A percentile compares a stretch with the other conserved stretches of the same genome.
Conservation (phyloP, 2,797 vertebrate genomes). For the Myiothlypis chrysogaster region DNA sequence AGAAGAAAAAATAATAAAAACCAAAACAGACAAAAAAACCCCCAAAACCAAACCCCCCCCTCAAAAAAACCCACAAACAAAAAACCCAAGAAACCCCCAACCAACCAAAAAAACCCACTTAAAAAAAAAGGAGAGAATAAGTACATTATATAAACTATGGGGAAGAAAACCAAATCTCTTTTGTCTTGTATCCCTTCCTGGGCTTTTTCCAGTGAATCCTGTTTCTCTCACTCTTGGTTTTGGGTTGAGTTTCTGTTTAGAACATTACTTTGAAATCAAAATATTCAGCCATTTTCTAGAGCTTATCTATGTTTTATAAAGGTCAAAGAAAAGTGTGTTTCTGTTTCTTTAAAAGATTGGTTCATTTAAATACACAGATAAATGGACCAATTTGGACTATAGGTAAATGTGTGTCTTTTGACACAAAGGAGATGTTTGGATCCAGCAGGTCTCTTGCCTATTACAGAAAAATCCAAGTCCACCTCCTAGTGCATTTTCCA, state of each 20-base stretch:
- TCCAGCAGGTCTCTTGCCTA: background rate
- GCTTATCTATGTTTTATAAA: background rate
- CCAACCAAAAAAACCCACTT: background rate
- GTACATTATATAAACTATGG: background rate
- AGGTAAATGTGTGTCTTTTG: background rate
- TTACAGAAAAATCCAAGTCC: background rate
- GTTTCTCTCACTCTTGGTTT: background rate
- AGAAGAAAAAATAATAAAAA: background rate
- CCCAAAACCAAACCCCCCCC: too few relatives aligned
- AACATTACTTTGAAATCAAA: background rate
- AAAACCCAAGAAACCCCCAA: background rate
- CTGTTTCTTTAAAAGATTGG: background rate
- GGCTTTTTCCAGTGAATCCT: background rate
- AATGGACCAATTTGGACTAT: background rate
- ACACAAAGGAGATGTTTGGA: background rate
- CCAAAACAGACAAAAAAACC: background rate
- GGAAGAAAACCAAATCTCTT: background rate
- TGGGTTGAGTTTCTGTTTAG: background rate
- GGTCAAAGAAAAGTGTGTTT: background rate
- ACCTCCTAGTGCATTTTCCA: background rate
- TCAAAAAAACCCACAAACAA: fast-evolving
- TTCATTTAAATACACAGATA: background rate
- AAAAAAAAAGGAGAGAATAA: background rate
- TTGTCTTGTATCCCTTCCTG: background rate
- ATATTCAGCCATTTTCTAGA: background rate